A percentile compares a stretch with the other conserved stretches of the same genome.
These are phyloP conservation scores for Sebastes cheni DNA, from an alignment of 2,797 vertebrate species.

Conservation along the genomic window DNA sequence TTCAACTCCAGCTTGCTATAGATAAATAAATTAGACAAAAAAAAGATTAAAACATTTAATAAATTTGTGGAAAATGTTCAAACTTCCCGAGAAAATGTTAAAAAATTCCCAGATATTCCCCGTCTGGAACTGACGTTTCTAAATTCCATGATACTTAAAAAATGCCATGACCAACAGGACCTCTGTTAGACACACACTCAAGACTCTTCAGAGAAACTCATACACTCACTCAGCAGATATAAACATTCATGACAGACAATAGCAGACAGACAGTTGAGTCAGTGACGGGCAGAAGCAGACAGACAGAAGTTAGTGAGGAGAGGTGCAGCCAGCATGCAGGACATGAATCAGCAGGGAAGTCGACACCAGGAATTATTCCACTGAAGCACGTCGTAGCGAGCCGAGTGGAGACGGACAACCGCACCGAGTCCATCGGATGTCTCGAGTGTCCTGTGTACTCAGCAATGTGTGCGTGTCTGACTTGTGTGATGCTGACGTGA, in stretches of 20 bases:
- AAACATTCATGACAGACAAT: not conserved
- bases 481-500: not conserved
- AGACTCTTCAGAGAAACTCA: not conserved
- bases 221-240: not conserved
- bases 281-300: slow-evolving; percentile 19
- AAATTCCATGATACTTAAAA: not conserved
- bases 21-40: not conserved
- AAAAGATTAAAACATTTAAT: not conserved
- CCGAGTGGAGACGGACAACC: not conserved
- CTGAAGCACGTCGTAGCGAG: slow-evolving; percentile 6
- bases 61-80: not conserved
- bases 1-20: not conserved
- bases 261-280: not conserved
- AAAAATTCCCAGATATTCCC: not conserved
- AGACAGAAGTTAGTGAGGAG: slow-evolving; percentile 32
- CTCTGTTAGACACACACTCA: not conserved
- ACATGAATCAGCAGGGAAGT: slow-evolving; percentile 27
- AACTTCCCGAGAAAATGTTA: not conserved
- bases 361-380: slow-evolving; percentile 6
- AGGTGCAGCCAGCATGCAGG: slow-evolving; percentile 49
- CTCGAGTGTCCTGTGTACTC: not conserved
- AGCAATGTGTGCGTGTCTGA: not conserved
- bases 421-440: not conserved
- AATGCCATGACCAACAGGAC: not conserved
- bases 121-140: not conserved